phyloP scores from a whole-genome alignment of 1,140 invertebrate genomes.

The Drosophila arizonae region DNA sequence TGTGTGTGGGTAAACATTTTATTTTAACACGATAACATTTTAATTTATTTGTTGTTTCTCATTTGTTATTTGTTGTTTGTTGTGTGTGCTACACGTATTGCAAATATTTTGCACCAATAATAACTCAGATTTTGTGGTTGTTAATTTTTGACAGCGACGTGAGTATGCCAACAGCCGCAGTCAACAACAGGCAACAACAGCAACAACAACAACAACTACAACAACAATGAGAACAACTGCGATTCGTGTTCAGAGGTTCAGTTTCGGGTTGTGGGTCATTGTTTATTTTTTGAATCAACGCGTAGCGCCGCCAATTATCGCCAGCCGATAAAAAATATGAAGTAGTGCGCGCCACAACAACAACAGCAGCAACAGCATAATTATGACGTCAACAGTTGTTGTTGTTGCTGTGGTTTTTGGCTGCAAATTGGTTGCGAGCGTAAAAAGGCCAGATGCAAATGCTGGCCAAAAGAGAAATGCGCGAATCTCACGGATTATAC shows the following conservation, averaged over 20 bases:
- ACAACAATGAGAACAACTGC: slow-evolving; percentile 39
- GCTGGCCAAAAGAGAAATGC: background rate
- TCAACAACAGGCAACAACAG: slow-evolving; percentile 27
- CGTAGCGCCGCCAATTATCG: slow-evolving; percentile 70
- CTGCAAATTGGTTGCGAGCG: slow-evolving; percentile 9
- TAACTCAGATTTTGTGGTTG: slow-evolving; percentile 75
- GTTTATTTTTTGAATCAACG: slow-evolving; percentile 68
- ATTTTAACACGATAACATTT: slow-evolving; percentile 22
- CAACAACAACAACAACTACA: background rate
- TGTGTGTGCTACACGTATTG: slow-evolving; percentile 15
- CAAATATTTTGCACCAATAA: slow-evolving; percentile 66
- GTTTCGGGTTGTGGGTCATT: slow-evolving; percentile 39
- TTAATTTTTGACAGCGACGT: slow-evolving; percentile 68
- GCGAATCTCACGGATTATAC: slow-evolving; percentile 31
- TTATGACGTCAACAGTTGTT: slow-evolving; percentile 60
- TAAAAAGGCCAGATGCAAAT: slow-evolving; percentile 58
- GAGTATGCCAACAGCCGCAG: slow-evolving; percentile 60
- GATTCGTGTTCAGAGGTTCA: background rate
- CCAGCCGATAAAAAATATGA: slow-evolving; percentile 62
- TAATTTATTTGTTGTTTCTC: slow-evolving; percentile 29
- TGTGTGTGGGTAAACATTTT: slow-evolving; percentile 1
- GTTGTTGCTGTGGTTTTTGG: slow-evolving; percentile 27
- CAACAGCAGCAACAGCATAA: slow-evolving; percentile 39
- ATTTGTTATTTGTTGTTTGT: slow-evolving; percentile 19
- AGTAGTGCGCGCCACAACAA: slow-evolving; percentile 36